Conservation (phyloP, 2,113 vertebrate genomes). For the Tachysurus fulvidraco region DNA sequence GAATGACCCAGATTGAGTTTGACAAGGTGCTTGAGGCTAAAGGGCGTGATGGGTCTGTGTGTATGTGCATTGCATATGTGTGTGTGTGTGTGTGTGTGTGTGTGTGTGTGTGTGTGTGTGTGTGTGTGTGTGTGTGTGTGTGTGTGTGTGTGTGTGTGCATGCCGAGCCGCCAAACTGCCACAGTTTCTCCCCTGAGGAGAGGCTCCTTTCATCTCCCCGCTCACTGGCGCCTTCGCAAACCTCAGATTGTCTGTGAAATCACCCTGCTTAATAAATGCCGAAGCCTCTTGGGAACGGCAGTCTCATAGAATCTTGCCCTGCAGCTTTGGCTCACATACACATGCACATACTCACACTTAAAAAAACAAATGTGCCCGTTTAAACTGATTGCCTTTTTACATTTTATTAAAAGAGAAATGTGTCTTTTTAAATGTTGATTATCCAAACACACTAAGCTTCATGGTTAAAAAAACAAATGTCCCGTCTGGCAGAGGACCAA, state of each 20-base stretch:
- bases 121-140: slow-evolving; percentile 48
- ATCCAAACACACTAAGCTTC: slow-evolving; percentile 13
- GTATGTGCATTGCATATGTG: slow-evolving; percentile 37
- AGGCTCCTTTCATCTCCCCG: slow-evolving; percentile 74
- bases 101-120: slow-evolving; percentile 41
- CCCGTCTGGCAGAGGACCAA: not conserved
- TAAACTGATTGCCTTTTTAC: slow-evolving; percentile 47
- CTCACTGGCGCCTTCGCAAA: slow-evolving; percentile 78
- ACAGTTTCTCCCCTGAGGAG: slow-evolving; percentile 80
- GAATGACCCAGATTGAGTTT: slow-evolving; percentile 49
- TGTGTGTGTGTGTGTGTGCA: slow-evolving; percentile 45
- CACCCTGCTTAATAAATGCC: slow-evolving; percentile 74
- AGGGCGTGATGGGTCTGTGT: slow-evolving; percentile 53
- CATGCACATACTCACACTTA: slow-evolving; percentile 1
- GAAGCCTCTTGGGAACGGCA: slow-evolving; percentile 68
- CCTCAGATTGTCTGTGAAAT: slow-evolving; percentile 81
- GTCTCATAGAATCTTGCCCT: slow-evolving; percentile 52
- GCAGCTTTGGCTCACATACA: slow-evolving; percentile 47
- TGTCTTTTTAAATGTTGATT: slow-evolving; percentile 42
- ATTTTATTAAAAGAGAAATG: slow-evolving; percentile 45
- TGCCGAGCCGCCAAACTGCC: slow-evolving; percentile 63
- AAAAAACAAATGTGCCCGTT: slow-evolving; percentile 43
- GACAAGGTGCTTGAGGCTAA: slow-evolving; percentile 52
- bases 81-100: slow-evolving; percentile 47
- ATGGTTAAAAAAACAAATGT: slow-evolving; percentile 36